phyloP scores from a whole-genome alignment of 2,888 invertebrate species.

The Gastracanthus pulcherrimus region DNA sequence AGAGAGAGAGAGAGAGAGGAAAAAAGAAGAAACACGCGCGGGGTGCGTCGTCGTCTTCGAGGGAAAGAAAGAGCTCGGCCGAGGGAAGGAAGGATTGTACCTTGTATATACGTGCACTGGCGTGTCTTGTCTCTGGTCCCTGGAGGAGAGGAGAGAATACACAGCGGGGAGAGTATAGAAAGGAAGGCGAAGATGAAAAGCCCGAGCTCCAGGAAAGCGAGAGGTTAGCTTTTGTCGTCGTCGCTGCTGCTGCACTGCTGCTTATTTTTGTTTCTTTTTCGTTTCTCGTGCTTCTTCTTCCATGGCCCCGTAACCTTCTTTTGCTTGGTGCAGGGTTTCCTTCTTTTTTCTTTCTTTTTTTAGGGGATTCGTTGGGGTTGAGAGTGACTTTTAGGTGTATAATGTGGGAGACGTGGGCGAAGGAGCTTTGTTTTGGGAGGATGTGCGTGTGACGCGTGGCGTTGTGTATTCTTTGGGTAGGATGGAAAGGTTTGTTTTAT shows the following conservation, averaged over 20 bases:
- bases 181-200: slow-evolving; percentile 42
- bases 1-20: too few relatives aligned
- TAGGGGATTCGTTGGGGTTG: not conserved
- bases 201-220: slow-evolving; percentile 44
- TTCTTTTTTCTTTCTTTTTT: not conserved
- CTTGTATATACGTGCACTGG: too few relatives aligned
- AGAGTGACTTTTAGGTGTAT: not conserved
- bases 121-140: too few relatives aligned
- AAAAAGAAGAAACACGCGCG: too few relatives aligned
- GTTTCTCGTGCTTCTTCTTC: not conserved
- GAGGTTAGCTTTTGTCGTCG: slow-evolving; percentile 48
- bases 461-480: too few relatives aligned
- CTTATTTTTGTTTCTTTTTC: not conserved
- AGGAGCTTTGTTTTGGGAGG: not conserved
- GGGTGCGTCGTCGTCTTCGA: too few relatives aligned
- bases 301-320: slow-evolving; percentile 39
- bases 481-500: too few relatives aligned
- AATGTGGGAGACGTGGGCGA: too few relatives aligned
- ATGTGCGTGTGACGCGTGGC: not conserved
- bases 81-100: too few relatives aligned
- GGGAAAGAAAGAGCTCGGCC: too few relatives aligned
- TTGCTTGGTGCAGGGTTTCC: not conserved
- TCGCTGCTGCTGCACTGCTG: not conserved
- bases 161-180: not conserved
- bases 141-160: too few relatives aligned